These are phyloP conservation scores for Hycleus phaleratus DNA, from an alignment of 1,140 invertebrate species.

Conservation along the genomic window DNA sequence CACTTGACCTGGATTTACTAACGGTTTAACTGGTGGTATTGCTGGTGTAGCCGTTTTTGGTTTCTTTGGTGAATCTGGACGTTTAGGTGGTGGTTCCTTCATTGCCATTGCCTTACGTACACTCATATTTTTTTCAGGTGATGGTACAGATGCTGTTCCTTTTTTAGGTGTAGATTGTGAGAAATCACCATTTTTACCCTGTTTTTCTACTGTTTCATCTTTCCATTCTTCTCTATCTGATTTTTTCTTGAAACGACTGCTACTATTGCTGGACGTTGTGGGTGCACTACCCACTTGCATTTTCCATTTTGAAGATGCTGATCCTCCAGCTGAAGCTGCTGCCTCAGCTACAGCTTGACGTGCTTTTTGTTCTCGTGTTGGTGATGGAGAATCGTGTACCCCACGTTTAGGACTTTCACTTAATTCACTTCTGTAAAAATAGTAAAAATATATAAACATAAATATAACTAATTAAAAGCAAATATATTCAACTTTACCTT, in stretches of 20 bases:
- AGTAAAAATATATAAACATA: background rate
- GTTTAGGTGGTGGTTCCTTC: slow-evolving; percentile 46
- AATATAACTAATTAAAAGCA: background rate
- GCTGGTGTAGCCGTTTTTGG: slow-evolving; percentile 15
- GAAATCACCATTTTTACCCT: slow-evolving; percentile 13
- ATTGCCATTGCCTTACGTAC: slow-evolving; percentile 51
- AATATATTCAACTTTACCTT: slow-evolving; percentile 25
- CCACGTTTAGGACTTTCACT: slow-evolving; percentile 34
- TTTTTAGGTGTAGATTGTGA: slow-evolving; percentile 8
- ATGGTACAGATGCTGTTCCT: slow-evolving; percentile 19
- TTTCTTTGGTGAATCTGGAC: slow-evolving; percentile 41
- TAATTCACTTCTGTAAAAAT: slow-evolving; percentile 29
- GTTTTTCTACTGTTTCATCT: slow-evolving; percentile 16
- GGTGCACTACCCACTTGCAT: slow-evolving; percentile 35
- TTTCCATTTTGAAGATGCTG: slow-evolving; percentile 34
- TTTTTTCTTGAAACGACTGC: slow-evolving; percentile 35
- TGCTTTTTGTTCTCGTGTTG: slow-evolving; percentile 40
- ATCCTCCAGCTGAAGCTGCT: slow-evolving; percentile 27
- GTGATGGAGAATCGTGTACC: slow-evolving; percentile 36
- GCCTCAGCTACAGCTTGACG: slow-evolving; percentile 40
- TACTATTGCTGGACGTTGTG: slow-evolving; percentile 1
- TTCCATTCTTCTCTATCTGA: slow-evolving; percentile 30
- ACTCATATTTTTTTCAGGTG: slow-evolving; percentile 47
- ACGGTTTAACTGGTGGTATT: slow-evolving; percentile 26
- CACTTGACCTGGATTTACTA: slow-evolving; percentile 39